These are phyloP conservation scores for Drosophila prolongata DNA, from an alignment of 2,888 invertebrate genomes.

Conservation along the genomic window DNA sequence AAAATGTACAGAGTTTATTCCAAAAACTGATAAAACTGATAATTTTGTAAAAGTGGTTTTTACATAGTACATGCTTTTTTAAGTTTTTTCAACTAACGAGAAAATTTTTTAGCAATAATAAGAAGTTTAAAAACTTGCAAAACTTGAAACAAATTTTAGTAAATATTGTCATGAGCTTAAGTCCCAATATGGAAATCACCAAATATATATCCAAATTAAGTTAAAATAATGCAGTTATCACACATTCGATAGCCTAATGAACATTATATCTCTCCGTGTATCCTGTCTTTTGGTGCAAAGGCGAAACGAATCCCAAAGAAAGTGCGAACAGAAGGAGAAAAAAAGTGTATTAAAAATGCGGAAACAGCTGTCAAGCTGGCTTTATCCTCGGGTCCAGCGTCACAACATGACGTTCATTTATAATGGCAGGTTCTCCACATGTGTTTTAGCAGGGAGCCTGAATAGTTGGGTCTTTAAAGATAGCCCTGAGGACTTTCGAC, in stretches of 20 bases:
- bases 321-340: constrained; percentile 37
- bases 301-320: constrained; percentile 57
- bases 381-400: constrained; percentile 45
- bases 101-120: too few relatives aligned
- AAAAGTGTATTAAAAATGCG: constrained; percentile 79
- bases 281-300: constrained; percentile 52
- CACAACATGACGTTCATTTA: constrained; percentile 73
- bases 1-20: too few relatives aligned
- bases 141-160: too few relatives aligned
- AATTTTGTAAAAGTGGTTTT: too few relatives aligned
- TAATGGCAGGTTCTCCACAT: constrained; percentile 48
- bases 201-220: too few relatives aligned
- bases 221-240: too few relatives aligned
- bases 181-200: too few relatives aligned
- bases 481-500: neutral
- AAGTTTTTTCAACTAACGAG: too few relatives aligned
- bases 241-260: too few relatives aligned
- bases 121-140: neutral
- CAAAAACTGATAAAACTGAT: too few relatives aligned
- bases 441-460: constrained; percentile 11
- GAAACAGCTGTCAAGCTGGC: constrained; percentile 74
- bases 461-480: constrained; percentile 14
- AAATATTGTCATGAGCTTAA: too few relatives aligned
- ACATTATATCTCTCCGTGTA: neutral
- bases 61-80: too few relatives aligned